Conservation (phyloP, 2,113 vertebrate genomes). For the Edolisoma coerulescens region DNA sequence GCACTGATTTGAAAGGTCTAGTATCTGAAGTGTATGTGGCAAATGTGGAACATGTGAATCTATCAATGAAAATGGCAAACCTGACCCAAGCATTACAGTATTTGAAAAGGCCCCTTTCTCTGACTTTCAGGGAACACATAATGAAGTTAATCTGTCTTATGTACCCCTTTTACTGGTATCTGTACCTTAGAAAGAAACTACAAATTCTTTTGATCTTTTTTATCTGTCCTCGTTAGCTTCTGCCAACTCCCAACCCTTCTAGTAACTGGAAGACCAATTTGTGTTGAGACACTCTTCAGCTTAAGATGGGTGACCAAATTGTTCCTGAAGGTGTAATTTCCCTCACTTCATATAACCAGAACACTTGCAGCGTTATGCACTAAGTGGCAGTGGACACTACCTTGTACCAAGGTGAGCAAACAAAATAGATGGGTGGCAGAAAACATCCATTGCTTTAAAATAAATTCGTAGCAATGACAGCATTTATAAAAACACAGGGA, state of each 20-base stretch:
- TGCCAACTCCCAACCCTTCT: neutral
- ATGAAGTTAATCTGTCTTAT: neutral
- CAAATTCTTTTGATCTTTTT: fast-evolving
- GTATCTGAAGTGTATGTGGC: fast-evolving
- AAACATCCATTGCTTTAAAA: neutral
- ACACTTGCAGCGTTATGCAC: neutral
- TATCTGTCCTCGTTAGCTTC: neutral
- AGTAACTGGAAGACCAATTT: neutral
- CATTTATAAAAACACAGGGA: neutral
- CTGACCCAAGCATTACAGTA: neutral
- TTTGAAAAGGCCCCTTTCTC: neutral
- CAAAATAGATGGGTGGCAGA: neutral
- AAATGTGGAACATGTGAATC: neutral
- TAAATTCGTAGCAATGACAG: neutral
- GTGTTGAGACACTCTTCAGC: neutral
- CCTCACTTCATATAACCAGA: neutral
- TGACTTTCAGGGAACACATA: neutral
- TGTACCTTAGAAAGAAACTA: neutral
- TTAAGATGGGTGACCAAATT: neutral
- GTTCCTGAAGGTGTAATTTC: neutral
- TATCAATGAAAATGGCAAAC: neutral
- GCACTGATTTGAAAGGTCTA: neutral
- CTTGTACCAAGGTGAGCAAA: neutral
- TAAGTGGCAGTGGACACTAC: neutral
- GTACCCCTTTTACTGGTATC: neutral